A percentile compares a stretch with the other conserved stretches of the same genome.
Evolutionary conservation across 2,888 invertebrate genomes (phyloP).

Genomic region (Scaptomyza reducta): DNA sequence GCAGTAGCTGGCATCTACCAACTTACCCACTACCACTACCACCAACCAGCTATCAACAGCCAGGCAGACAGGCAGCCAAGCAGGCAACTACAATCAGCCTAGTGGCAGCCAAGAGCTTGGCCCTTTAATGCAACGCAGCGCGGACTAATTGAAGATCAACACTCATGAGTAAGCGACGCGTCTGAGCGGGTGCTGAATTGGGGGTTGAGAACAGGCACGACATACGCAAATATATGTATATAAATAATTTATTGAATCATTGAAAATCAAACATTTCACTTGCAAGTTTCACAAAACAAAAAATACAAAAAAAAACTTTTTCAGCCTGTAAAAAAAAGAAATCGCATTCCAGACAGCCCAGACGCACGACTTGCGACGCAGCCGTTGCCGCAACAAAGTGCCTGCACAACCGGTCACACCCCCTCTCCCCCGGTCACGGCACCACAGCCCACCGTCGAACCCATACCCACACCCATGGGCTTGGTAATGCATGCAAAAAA

Average conservation of each 20-base stretch:
- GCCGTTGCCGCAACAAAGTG: slow-evolving; percentile 59
- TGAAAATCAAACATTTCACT: slow-evolving; percentile 81
- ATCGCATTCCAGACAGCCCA: slow-evolving; percentile 40
- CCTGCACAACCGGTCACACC: slow-evolving; percentile 18
- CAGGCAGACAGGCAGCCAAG: slow-evolving; percentile 1
- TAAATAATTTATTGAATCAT: slow-evolving; percentile 81
- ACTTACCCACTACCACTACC: slow-evolving; percentile 1
- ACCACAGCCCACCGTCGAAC: too few relatives aligned
- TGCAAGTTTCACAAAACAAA: slow-evolving; percentile 65
- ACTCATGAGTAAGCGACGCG: slow-evolving; percentile 4
- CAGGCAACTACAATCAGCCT: slow-evolving; percentile 29
- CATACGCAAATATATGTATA: slow-evolving; percentile 45
- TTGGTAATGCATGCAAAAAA: slow-evolving; percentile 79
- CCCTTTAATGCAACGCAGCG: slow-evolving; percentile 36
- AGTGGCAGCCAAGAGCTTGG: slow-evolving; percentile 16
- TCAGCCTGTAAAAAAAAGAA: slow-evolving; percentile 2
- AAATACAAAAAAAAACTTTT: slow-evolving; percentile 16
- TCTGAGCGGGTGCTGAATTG: background rate
- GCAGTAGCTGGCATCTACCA: slow-evolving; percentile 19
- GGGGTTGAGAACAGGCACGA: too few relatives aligned
- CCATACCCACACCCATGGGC: slow-evolving; percentile 15
- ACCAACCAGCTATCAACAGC: slow-evolving; percentile 7
- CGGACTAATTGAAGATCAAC: slow-evolving; percentile 72
- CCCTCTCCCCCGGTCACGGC: too few relatives aligned
- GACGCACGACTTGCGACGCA: slow-evolving; percentile 37